phyloP scores from a whole-genome alignment of 2,888 invertebrate species.

The Palloptera scutellata region DNA sequence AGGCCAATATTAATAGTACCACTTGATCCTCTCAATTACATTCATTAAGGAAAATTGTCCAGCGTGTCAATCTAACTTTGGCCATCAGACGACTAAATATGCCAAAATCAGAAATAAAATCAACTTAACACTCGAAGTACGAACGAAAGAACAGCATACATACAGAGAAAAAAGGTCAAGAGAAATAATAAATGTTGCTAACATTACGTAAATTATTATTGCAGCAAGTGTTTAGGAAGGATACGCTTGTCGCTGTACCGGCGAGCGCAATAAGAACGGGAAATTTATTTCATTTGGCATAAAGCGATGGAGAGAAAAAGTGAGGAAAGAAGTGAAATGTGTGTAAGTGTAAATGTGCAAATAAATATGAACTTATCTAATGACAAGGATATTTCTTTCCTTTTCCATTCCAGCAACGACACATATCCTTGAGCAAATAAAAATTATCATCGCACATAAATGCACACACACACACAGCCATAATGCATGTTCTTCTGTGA shows the following conservation, averaged over 20 bases:
- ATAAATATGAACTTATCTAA: slow-evolving; percentile 37
- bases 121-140: neutral
- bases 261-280: slow-evolving; percentile 50
- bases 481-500: neutral
- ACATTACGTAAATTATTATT: slow-evolving; percentile 60
- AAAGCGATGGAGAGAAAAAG: slow-evolving; percentile 26
- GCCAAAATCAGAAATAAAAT: neutral
- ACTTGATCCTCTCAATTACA: slow-evolving; percentile 48
- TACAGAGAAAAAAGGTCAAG: slow-evolving; percentile 45
- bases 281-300: slow-evolving; percentile 52
- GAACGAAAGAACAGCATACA: neutral
- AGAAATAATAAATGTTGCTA: slow-evolving; percentile 58
- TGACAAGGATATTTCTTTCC: slow-evolving; percentile 15
- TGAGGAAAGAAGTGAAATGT: slow-evolving; percentile 10
- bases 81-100: slow-evolving; percentile 45
- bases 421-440: slow-evolving; percentile 27
- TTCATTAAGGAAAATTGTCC: slow-evolving; percentile 54
- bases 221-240: slow-evolving; percentile 8
- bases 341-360: slow-evolving; percentile 30
- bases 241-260: slow-evolving; percentile 7
- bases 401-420: neutral
- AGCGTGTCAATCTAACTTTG: slow-evolving; percentile 61
- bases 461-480: neutral
- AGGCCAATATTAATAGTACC: neutral
- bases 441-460: slow-evolving; percentile 31